Evolutionary conservation across 2,888 invertebrate genomes (phyloP).

Genomic region (Andrena chrysosceles): DNA sequence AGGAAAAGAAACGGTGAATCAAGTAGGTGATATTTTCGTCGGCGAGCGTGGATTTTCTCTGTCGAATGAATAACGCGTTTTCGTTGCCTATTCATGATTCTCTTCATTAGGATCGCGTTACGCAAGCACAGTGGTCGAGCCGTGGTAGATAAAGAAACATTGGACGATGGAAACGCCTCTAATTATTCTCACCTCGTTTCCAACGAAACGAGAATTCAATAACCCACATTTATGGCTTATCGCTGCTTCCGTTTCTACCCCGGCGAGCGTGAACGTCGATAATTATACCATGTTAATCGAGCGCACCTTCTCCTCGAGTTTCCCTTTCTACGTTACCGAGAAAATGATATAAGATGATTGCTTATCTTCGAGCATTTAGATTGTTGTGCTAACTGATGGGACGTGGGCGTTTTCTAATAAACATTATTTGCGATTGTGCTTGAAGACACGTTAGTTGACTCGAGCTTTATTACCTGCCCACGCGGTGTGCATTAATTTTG

Average conservation of each 20-base stretch:
- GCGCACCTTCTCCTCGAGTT: neutral
- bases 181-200: slow-evolving; percentile 28
- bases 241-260: neutral
- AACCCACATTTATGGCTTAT: slow-evolving; percentile 23
- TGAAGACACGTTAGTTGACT: too few species aligned
- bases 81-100: slow-evolving; percentile 40
- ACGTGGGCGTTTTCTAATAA: neutral
- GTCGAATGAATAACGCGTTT: slow-evolving; percentile 28
- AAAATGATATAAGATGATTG: neutral
- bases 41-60: neutral
- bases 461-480: too few species aligned
- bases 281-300: neutral
- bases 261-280: neutral
- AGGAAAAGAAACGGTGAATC: neutral
- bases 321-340: neutral
- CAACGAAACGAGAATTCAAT: slow-evolving; percentile 26
- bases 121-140: slow-evolving; percentile 18
- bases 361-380: neutral
- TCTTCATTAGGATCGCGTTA: slow-evolving; percentile 13
- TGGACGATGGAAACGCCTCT: slow-evolving; percentile 3
- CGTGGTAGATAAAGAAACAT: slow-evolving; percentile 9
- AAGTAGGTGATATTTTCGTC: neutral
- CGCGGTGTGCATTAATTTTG: too few species aligned
- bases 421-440: too few species aligned
- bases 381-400: neutral